Conservation (phyloP, 1,140 invertebrate genomes). For the Lysiphlebus fabarum region DNA sequence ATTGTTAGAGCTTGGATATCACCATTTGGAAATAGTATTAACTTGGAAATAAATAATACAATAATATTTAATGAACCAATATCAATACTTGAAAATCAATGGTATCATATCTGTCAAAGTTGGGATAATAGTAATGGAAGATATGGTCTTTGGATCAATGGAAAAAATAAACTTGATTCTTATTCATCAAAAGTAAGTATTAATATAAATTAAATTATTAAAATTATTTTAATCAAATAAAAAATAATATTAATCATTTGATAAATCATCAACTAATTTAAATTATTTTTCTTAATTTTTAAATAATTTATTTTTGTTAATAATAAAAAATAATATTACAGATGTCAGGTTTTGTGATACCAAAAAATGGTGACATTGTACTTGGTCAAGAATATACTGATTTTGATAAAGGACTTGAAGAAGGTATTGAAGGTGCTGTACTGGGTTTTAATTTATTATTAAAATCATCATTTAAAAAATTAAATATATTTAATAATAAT, state of each 20-base stretch:
- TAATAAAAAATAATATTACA: slow-evolving; percentile 40
- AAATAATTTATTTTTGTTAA: background rate
- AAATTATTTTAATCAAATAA: background rate
- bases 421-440: slow-evolving; percentile 65
- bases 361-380: slow-evolving; percentile 61
- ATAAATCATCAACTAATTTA: no score
- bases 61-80: slow-evolving; percentile 51
- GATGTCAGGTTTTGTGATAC: slow-evolving; percentile 56
- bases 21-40: slow-evolving; percentile 55
- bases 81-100: slow-evolving; percentile 55
- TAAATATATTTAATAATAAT: slow-evolving; percentile 7
- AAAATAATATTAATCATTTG: no score
- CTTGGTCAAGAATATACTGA: slow-evolving; percentile 67
- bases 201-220: slow-evolving; percentile 2
- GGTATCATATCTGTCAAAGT: slow-evolving; percentile 66
- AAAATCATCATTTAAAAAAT: slow-evolving; percentile 53
- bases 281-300: background rate
- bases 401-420: slow-evolving; percentile 61
- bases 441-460: slow-evolving; percentile 66
- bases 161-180: slow-evolving; percentile 45
- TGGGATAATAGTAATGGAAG: slow-evolving; percentile 61
- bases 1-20: slow-evolving; percentile 62
- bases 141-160: slow-evolving; percentile 62
- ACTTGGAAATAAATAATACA: slow-evolving; percentile 58
- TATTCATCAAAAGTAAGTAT: slow-evolving; percentile 18